phyloP scores from a whole-genome alignment of 2,797 vertebrate species.

The Enteromius fasciolatus region DNA sequence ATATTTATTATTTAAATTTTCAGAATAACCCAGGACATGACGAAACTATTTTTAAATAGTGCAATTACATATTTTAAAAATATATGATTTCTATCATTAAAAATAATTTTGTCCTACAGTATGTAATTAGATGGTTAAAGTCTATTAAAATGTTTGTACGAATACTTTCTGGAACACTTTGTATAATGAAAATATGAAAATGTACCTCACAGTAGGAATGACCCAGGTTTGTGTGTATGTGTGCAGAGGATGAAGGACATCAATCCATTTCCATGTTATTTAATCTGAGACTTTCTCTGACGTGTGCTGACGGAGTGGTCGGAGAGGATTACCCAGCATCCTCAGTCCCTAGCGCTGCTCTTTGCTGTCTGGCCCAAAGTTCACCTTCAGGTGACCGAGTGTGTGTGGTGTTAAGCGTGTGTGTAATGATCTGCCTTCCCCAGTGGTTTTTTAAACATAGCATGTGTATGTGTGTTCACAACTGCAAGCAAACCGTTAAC shows the following conservation, averaged over 20 bases:
- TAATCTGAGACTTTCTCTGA: conserved; percentile 15
- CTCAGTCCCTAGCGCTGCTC: neutral
- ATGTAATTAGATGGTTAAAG: neutral
- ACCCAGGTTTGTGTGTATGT: neutral
- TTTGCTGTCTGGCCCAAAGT: conserved; percentile 29
- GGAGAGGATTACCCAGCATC: conserved; percentile 38
- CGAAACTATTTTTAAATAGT: neutral
- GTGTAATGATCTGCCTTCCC: neutral
- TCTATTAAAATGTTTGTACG: no score
- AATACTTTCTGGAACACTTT: neutral
- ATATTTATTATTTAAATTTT: neutral
- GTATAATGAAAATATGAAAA: neutral
- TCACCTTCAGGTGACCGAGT: conserved; percentile 36
- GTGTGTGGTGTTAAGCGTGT: neutral
- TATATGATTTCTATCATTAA: neutral
- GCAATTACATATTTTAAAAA: neutral
- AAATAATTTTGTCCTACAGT: neutral
- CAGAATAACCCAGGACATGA: neutral
- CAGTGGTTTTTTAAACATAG: neutral
- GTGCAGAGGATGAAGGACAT: conserved; percentile 9
- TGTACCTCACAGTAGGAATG: neutral
- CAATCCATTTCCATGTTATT: conserved; percentile 15
- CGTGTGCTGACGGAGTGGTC: conserved; percentile 12
- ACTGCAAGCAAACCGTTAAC: neutral
- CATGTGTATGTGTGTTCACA: conserved; percentile 13